These are phyloP conservation scores for Petrosia ficiformis DNA, from an alignment of 37 sponge, comb jelly and placozoan species.

Conservation along the genomic window DNA sequence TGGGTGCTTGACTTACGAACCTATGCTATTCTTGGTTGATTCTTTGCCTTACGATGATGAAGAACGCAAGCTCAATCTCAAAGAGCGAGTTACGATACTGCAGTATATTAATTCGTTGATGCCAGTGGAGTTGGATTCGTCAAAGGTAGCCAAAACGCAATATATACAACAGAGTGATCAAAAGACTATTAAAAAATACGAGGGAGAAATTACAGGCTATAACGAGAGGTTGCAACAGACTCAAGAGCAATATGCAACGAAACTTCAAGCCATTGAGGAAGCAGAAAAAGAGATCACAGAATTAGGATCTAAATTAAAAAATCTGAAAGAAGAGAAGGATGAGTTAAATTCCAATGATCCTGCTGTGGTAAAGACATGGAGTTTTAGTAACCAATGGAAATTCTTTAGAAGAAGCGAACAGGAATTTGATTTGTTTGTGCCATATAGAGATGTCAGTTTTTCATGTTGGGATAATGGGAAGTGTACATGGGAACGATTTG, in stretches of 20 bases:
- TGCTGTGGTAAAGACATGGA: neutral
- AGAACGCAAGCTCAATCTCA: neutral
- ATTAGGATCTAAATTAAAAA: neutral
- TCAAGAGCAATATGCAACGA: neutral
- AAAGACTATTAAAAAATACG: neutral
- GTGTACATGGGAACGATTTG: neutral
- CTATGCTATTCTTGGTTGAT: slow-evolving; percentile 31
- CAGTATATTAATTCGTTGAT: slow-evolving; percentile 3
- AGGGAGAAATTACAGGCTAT: slow-evolving; percentile 35
- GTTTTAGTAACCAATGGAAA: neutral
- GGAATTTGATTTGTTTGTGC: neutral
- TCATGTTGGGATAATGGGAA: neutral
- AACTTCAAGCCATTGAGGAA: neutral
- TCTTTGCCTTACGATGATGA: slow-evolving; percentile 22
- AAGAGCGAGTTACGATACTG: neutral
- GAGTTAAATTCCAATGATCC: neutral
- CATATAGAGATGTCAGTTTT: neutral
- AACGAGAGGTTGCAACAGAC: slow-evolving; percentile 1
- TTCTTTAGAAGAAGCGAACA: neutral
- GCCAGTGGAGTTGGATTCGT: neutral
- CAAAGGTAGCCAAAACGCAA: slow-evolving; percentile 23
- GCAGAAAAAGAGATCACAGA: neutral
- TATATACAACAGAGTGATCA: slow-evolving; percentile 5
- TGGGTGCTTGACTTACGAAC: neutral
- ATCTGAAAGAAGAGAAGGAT: neutral